Evolutionary conservation across 2,113 vertebrate genomes (phyloP), one percentile per base, ranked within the genome.

Genomic region (Himantopus leucocephalus): DNA sequence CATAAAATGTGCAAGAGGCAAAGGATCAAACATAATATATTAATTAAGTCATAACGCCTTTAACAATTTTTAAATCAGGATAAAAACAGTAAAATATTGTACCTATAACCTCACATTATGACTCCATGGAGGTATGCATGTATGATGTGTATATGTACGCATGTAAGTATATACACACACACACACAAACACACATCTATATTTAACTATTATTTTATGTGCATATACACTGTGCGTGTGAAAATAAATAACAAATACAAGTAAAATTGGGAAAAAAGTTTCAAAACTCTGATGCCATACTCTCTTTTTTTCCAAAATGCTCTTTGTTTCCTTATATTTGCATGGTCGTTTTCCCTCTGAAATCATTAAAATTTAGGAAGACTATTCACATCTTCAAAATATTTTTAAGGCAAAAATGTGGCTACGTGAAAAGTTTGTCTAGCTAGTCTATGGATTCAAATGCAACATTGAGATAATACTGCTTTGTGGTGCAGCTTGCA

Each of bases 401-500:
- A 59, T 39, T 72, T 60, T 34, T 43, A n/a, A 75, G 34, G 26
- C 3, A 67, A 73, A 55, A 37, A 3, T 13, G 35, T 79, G 7
- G 8, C 21, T 66, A 12, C 0, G 6, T 50, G 45, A 26, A 52
- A 88, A 45, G 1, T 53, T 88, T 48, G 3, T 52, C 17, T 64
- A 29, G 3, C 9, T 82, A 6, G 30, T 41, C 48, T 91, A 30
- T 55, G 55, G 43, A 90, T 92, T 95, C 72, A 96, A 78, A 92
- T 32, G 53, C 39, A 94, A 15, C 67, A 72, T 87, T 95, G 74
- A 93, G 86, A 96, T 97, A 96, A 47, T 22, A 87, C 16, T 71
- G 48, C 76, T 96, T 88, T 90, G 82, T 88, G 85, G 73, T 91
- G 26, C n/a, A 82, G 50, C 85, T 97, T 97, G 86, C 72, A 90